Percentiles rank a stretch among this genome's conserved stretches.
Conservation (phyloP, 2,888 invertebrate genomes). For the Leptopilina myrica region DNA sequence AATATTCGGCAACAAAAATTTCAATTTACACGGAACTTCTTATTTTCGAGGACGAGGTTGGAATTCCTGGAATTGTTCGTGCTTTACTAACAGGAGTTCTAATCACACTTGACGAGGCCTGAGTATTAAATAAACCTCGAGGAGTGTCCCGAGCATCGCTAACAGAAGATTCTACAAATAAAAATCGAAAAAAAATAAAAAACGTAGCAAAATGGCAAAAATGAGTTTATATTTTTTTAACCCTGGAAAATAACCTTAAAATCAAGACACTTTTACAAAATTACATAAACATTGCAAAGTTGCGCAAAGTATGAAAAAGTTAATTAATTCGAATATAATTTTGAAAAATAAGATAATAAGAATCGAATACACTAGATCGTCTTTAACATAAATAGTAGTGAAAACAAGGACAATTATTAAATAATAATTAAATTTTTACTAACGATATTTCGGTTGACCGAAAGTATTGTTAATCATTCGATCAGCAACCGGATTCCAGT, state of each 20-base stretch:
- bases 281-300: too few species aligned
- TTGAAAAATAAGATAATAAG: too few species aligned
- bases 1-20: neutral
- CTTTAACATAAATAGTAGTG: neutral
- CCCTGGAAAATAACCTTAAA: neutral
- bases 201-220: too few species aligned
- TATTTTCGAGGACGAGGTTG: conserved; percentile 8
- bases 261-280: too few species aligned
- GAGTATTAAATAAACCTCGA: neutral
- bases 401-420: neutral
- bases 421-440: neutral
- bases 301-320: too few species aligned
- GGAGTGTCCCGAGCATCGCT: neutral
- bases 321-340: too few species aligned
- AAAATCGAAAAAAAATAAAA: neutral
- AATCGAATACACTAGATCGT: neutral
- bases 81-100: neutral
- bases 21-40: conserved; percentile 8
- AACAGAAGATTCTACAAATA: neutral
- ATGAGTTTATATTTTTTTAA: neutral
- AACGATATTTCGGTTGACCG: conserved; percentile 13
- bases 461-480: neutral
- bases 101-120: conserved; percentile 6
- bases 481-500: neutral
- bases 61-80: neutral